These are phyloP conservation scores for Pseudomugil tenellus DNA, from an alignment of 2,797 vertebrate genomes.

Conservation along the genomic window DNA sequence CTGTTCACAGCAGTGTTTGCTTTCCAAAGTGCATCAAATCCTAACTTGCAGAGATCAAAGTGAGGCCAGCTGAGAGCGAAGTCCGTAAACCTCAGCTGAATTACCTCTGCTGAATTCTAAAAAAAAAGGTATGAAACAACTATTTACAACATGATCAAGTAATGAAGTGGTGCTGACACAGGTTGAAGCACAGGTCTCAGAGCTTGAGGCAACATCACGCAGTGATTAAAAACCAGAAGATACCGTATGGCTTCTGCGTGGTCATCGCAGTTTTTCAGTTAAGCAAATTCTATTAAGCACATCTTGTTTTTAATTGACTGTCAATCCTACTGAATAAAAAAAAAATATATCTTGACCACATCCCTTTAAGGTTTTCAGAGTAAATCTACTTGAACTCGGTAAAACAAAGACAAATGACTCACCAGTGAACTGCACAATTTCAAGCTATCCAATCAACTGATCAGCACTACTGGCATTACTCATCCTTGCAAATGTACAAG, in stretches of 20 bases:
- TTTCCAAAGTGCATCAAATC: conserved; percentile 62
- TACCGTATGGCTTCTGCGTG: conserved; percentile 19
- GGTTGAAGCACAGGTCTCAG: conserved; percentile 19
- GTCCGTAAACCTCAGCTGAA: conserved; percentile 27
- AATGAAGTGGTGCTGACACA: conserved; percentile 31
- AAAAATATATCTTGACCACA: neutral
- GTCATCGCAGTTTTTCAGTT: conserved; percentile 10
- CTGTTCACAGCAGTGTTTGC: conserved; percentile 56
- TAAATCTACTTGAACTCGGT: conserved; percentile 11
- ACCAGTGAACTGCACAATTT: conserved; percentile 3
- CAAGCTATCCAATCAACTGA: conserved; percentile 16
- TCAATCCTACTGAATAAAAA: conserved; percentile 13
- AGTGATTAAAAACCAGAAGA: conserved; percentile 12
- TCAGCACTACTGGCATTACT: conserved; percentile 37
- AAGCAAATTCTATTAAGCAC: conserved; percentile 19
- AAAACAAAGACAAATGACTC: conserved; percentile 5
- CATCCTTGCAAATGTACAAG: conserved; percentile 55
- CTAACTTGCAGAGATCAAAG: conserved; percentile 41
- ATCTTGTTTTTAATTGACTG: neutral
- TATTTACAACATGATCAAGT: conserved; percentile 64
- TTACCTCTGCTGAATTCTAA: conserved; percentile 16
- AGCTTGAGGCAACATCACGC: conserved; percentile 7
- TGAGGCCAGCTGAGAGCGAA: conserved; percentile 22
- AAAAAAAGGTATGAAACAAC: conserved; percentile 40
- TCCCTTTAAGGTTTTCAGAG: neutral